Conservation (phyloP, 2,113 vertebrate species). For the Artemisiospiza belli region DNA sequence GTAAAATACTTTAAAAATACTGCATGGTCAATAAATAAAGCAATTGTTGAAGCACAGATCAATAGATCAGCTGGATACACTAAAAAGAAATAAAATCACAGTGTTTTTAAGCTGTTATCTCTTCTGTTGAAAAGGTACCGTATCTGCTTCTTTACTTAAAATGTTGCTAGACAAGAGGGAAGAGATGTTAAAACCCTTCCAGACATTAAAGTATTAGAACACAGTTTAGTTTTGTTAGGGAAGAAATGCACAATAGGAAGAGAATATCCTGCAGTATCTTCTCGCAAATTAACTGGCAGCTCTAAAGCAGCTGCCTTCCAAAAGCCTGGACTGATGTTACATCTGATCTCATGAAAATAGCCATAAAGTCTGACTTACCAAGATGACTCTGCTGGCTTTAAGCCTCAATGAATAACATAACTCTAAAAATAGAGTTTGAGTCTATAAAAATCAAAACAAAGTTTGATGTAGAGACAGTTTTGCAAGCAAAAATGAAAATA, state of each 20-base stretch:
- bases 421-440: constrained; percentile 13
- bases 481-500: constrained; percentile 33
- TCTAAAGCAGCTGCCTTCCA: constrained; percentile 22
- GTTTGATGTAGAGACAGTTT: constrained; percentile 10
- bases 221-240: not conserved
- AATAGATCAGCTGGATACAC: constrained; percentile 25
- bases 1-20: not conserved
- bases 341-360: constrained; percentile 39
- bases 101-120: not conserved
- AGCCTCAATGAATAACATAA: constrained; percentile 27
- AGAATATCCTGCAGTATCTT: not conserved
- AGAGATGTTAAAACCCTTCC: constrained; percentile 1
- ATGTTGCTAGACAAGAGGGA: not conserved
- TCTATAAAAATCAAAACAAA: constrained; percentile 36
- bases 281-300: constrained; percentile 39
- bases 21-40: not conserved
- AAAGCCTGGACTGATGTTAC: constrained; percentile 15
- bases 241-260: not conserved
- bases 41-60: not conserved
- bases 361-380: constrained; percentile 48
- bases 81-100: not conserved
- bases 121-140: not conserved
- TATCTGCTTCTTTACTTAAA: constrained; percentile 22
- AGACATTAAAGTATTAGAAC: constrained; percentile 27
- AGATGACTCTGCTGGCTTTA: constrained; percentile 25